These are phyloP conservation scores for Laspeyria flexula DNA, from an alignment of 2,888 invertebrate species.

Conservation along the genomic window DNA sequence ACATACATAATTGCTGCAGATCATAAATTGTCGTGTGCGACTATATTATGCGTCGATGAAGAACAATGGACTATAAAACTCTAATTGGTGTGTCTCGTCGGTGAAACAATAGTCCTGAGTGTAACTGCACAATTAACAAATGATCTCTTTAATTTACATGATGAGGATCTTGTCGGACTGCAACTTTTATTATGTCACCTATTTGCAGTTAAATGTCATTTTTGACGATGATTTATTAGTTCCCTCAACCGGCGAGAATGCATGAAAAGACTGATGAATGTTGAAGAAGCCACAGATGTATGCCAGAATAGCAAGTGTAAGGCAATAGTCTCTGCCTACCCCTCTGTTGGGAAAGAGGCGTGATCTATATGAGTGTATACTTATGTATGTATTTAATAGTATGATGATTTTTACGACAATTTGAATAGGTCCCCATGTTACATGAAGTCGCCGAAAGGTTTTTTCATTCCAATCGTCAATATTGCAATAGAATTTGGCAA, in stretches of 20 bases:
- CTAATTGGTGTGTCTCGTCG: slow-evolving; percentile 45
- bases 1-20: slow-evolving; percentile 13
- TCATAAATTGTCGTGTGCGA: slow-evolving; percentile 32
- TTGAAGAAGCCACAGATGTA: no score
- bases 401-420: no score
- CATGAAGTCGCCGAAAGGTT: no score
- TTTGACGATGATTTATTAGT: neutral
- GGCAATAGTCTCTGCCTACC: no score
- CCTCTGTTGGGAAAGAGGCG: no score
- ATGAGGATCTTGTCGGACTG: slow-evolving; percentile 10
- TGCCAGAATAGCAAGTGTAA: no score
- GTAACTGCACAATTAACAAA: slow-evolving; percentile 49
- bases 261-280: no score
- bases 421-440: no score
- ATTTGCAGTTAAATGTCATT: neutral
- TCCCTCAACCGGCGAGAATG: neutral
- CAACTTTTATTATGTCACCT: neutral
- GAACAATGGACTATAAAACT: slow-evolving; percentile 60
- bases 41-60: slow-evolving; percentile 28
- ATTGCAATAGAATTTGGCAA: no score
- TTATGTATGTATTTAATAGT: no score
- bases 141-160: slow-evolving; percentile 41
- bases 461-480: no score
- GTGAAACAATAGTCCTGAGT: slow-evolving; percentile 49
- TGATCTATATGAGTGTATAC: no score